Base-by-base conservation (phyloP, 2,113 vertebrate species). In the Daboia siamensis region DNA sequence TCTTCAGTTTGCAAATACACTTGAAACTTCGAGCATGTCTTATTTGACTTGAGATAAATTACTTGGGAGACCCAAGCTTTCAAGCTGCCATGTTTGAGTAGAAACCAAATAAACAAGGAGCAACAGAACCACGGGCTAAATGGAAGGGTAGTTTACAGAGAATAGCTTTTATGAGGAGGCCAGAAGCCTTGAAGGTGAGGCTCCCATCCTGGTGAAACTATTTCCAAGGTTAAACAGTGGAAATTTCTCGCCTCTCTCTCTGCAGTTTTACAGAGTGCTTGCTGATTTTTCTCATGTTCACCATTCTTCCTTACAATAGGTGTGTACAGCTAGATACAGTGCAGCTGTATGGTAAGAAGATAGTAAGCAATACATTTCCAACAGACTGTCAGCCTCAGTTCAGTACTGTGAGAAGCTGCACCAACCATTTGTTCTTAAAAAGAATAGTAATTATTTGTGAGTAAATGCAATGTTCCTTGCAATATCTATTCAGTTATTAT, bases 121-220 rank as follows among this genome's bases (percentile, higher is more conserved):
- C 94, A 69, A 95, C 86, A 4, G 88, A 91, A 55, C 93, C 52
- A 86, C 89, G 57, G 88, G 94, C 88, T 61, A 1, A 74, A 80
- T 23, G 91, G 93, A 90, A 61, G 90, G 90, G 56, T 91, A 92
- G 88, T 90, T 94, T 91, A 80, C 90, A 84, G 93, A 91, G 92
- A 93, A 91, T 91, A 29, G 52, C 93, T 59, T 84, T 89, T 92
- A 23, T 0, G 0, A 88, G 90, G 84, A 89, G 92, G 26, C 0
- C 0, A 39, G 85, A 91, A 95, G 92, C 92, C 92, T 91, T 54
- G 87, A 24, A 94, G 57, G 56, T 12, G 0, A 94, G 24, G 33
- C 21, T 91, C 87, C 93, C 33, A 20, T 44, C 69, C 88, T 85
- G 0, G 2, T 2, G 17, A 92, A 52, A 17, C 90, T 29, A 33